phyloP scores from a whole-genome alignment of 2,797 vertebrate genomes.

The Cirrhinus mrigala region DNA sequence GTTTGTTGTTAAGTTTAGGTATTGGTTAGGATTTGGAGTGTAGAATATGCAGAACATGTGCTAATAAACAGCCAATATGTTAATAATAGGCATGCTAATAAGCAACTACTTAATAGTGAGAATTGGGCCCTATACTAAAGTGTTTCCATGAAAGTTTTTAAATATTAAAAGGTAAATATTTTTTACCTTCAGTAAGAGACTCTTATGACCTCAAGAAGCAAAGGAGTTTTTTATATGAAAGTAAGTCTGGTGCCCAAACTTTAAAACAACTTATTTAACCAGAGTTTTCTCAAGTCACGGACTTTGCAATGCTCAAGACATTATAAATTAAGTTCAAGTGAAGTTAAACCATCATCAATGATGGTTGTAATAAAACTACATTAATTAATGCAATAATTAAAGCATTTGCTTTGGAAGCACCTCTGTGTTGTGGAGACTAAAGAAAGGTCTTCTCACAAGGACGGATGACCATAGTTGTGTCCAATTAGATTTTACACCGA shows the following conservation, averaged over 20 bases:
- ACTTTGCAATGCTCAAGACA: not conserved
- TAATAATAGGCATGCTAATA: no score
- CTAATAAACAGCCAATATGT: no score
- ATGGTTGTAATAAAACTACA: not conserved
- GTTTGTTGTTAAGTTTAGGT: no score
- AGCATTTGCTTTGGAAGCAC: conserved; percentile 1
- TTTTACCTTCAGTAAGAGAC: not conserved
- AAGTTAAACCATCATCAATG: conserved; percentile 28
- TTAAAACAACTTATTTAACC: not conserved
- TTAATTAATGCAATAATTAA: conserved; percentile 39
- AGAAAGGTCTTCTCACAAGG: conserved; percentile 2
- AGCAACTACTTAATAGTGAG: no score
- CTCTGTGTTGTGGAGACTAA: conserved; percentile 4
- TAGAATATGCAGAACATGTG: no score
- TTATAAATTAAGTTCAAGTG: not conserved
- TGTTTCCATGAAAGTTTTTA: no score
- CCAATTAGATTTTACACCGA: conserved; percentile 7
- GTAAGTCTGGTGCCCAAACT: conserved; percentile 2
- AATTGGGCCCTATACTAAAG: no score
- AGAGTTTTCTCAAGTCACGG: not conserved
- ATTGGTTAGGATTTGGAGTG: no score
- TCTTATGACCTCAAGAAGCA: not conserved
- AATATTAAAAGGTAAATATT: not conserved
- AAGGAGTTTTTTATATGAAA: not conserved
- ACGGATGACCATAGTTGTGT: not conserved